Evolutionary conservation across 2,797 vertebrate species (phyloP), one percentile per base, ranked within the genome.

Genomic region (Spea hammondii): DNA sequence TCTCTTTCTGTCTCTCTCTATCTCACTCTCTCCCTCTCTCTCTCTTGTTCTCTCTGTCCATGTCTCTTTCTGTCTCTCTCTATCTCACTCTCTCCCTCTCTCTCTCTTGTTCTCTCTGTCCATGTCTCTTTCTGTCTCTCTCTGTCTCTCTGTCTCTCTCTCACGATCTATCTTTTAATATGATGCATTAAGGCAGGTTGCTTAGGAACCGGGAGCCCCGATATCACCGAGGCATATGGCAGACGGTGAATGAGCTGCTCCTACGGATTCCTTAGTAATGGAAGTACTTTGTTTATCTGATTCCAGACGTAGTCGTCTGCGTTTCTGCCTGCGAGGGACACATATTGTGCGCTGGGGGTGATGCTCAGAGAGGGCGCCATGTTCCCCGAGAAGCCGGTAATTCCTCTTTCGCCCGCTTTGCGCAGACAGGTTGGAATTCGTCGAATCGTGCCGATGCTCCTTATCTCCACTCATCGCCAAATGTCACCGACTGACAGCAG

Each of bases 171-270:
- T 59, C 50, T 45, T 8, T 62, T 49, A 45, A 50, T 13, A 74
- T 70, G 72, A 75, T 48, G 72, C 65, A 11, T 4, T 45, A 13
- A 45, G 50, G 6, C 60, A 44, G 5, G 78, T 80, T 80, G 79
- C 79, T 67, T 66, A 57, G 79, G 44, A 51, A 81, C 79, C 69
- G 68, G 69, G 65, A 48, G 74, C 70, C 59, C 72, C 74, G 32
- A 66, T 60, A 46, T 50, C 66, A 7, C 67, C 57, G 57, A 80
- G 76, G 73, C 67, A 80, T 66, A 72, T 76, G 59, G 53, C 48
- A 71, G 60, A 75, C 44, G 49, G 78, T 50, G 57, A 72, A 80
- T 80, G 76, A 66, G 76, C 76, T 70, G 51, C 73, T 7, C 67
- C 49, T 49, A 70, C 64, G 1, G 59, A 70, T 65, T 50, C 51